Conservation (phyloP, 2,888 invertebrate species). For the Xanthorhoe spadicearia region DNA sequence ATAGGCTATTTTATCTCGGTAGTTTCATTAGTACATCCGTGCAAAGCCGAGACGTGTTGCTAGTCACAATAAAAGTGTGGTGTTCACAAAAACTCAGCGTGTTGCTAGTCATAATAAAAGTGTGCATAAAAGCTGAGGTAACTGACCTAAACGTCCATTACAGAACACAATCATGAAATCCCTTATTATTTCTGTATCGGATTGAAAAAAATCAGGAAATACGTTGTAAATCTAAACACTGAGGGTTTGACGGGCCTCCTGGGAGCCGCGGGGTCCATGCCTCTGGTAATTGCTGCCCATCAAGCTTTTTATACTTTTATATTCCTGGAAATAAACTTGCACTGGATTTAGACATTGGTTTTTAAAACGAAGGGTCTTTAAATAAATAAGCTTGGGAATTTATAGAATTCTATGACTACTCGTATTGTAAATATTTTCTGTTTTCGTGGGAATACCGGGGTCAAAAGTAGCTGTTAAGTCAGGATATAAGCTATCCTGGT, state of each 20-base stretch:
- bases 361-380: background rate
- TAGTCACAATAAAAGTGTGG: no score
- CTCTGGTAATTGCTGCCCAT: slow-evolving; percentile 30
- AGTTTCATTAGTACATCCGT: no score
- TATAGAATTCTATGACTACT: no score
- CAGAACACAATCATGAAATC: slow-evolving; percentile 4
- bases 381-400: background rate
- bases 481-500: no score
- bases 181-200: slow-evolving; percentile 18
- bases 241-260: slow-evolving; percentile 21
- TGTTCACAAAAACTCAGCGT: no score
- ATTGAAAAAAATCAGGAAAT: slow-evolving; percentile 28
- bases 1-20: no score
- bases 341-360: slow-evolving; percentile 6
- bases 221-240: slow-evolving; percentile 31
- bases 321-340: slow-evolving; percentile 14
- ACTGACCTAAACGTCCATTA: background rate
- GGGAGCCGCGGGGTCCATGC: slow-evolving; percentile 16
- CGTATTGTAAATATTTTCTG: no score
- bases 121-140: background rate
- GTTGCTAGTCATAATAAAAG: no score
- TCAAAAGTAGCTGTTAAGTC: no score
- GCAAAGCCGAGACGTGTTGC: no score
- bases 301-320: slow-evolving; percentile 31
- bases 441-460: no score